Percentiles rank a stretch among this genome's conserved stretches.
Evolutionary conservation across 2,113 vertebrate species (phyloP).

Genomic region (Arenaria interpres): DNA sequence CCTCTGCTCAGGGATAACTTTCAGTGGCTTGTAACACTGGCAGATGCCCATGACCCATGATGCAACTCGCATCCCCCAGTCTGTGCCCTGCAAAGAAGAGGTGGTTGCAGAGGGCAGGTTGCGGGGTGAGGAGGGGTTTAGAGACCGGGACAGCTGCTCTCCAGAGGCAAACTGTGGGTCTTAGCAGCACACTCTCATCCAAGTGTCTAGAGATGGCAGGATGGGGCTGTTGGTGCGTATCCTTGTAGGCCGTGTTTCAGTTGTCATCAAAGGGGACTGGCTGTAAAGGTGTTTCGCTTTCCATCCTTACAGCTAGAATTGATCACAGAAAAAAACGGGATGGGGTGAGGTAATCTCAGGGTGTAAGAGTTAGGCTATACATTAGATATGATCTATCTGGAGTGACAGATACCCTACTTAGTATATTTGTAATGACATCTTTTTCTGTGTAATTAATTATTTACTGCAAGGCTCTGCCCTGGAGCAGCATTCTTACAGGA

Average conservation of each 20-base stretch:
- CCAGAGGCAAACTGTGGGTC: not conserved
- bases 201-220: not conserved
- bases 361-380: not conserved
- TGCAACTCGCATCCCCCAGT: too few species aligned
- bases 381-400: not conserved
- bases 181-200: not conserved
- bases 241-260: not conserved
- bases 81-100: not conserved
- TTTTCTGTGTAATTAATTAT: not conserved
- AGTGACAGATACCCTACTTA: not conserved
- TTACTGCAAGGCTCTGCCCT: not conserved
- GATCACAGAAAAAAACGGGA: not conserved
- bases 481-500: not conserved
- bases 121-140: not conserved
- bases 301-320: not conserved
- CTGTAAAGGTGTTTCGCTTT: not conserved
- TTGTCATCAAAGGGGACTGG: fast-evolving
- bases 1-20: not conserved
- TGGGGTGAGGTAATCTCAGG: not conserved
- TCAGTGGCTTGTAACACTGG: not conserved
- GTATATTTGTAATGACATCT: not conserved
- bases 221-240: fast-evolving
- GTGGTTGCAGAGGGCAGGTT: not conserved
- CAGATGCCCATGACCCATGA: not conserved
- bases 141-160: not conserved